Base-by-base conservation (phyloP, 1,140 invertebrate species). In the Carcinoscorpius rotundicauda region DNA sequence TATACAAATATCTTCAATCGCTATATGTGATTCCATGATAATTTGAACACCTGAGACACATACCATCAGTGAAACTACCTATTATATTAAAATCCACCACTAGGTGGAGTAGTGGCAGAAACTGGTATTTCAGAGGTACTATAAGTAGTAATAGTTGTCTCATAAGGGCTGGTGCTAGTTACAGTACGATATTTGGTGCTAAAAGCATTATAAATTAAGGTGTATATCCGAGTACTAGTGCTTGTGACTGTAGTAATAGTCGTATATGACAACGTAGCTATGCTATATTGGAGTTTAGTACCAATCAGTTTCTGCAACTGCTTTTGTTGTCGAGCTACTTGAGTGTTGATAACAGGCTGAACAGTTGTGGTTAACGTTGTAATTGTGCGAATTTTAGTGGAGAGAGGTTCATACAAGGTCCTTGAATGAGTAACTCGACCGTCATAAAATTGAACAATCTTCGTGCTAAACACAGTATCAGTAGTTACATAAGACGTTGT, bases 401-500 rank as follows among this genome's bases (percentile, higher is more conserved):
- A 64, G 4, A 68, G 62, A 10, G 72, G 69, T 56, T 75, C 75
- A 0, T 62, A 67, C 4, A 75, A 60, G 4, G 72, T 74, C 57
- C 74, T 57, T 4, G 71, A 72, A 29, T 72, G 61, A 3, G 73
- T 75, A 48, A 67, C 62, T 53, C 75, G 64, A 3, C 74, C 74
- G 53, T 75, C 74, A 49, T 75, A 74, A 55, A 75, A 72, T 59
- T 73, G 75, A 6, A 75, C 64, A 4, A 75, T 66, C 64, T 72
- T 74, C 0, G 74, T 75, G 11, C 70, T 69, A 55, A 71, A 75
- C 6, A 75, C 52, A 3, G 73, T 75, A 50, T 75, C 74, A 3
- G 71, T 74, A 9, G 71, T 67, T 3, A 74, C 52, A 8, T 71
- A 67, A 8, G 71, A 70, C 3, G 71, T 72, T 4, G 71, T 65